phyloP scores from a whole-genome alignment of 2,888 invertebrate genomes.

The Mycalesis mineus region DNA sequence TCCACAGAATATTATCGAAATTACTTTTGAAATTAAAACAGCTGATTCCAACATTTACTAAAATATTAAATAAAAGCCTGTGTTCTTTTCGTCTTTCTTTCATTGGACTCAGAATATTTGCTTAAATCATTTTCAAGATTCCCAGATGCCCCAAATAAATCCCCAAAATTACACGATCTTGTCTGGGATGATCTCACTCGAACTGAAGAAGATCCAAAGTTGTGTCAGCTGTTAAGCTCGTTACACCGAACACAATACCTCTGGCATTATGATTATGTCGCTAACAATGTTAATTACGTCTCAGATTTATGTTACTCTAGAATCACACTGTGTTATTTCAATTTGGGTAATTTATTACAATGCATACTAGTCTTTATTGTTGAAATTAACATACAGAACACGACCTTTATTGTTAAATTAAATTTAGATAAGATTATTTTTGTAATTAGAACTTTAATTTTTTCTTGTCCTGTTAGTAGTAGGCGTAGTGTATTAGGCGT shows the following conservation, averaged over 20 bases:
- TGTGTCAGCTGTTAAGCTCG: constrained; percentile 58
- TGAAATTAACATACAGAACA: constrained; percentile 4
- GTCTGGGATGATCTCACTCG: constrained; percentile 3
- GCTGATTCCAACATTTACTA: no score
- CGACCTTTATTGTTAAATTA: background rate
- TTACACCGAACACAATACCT: constrained; percentile 41
- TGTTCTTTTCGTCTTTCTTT: no score
- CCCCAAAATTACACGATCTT: background rate
- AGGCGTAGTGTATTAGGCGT: no score
- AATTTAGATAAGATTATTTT: no score
- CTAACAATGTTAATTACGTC: constrained; percentile 17
- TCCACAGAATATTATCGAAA: no score
- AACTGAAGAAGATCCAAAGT: constrained; percentile 34
- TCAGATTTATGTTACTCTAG: constrained; percentile 1
- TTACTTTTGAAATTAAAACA: no score
- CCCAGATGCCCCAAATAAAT: constrained; percentile 8
- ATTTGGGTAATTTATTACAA: constrained; percentile 6
- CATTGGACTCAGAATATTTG: no score
- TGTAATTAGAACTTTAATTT: no score
- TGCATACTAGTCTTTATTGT: constrained; percentile 3
- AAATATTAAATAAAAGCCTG: no score
- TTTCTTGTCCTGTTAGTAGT: no score
- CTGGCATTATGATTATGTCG: constrained; percentile 46
- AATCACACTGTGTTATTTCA: constrained; percentile 2
- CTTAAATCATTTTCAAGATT: background rate